These are phyloP conservation scores for Patella ulyssiponensis DNA, from an alignment of 2,888 invertebrate genomes.

Conservation along the genomic window DNA sequence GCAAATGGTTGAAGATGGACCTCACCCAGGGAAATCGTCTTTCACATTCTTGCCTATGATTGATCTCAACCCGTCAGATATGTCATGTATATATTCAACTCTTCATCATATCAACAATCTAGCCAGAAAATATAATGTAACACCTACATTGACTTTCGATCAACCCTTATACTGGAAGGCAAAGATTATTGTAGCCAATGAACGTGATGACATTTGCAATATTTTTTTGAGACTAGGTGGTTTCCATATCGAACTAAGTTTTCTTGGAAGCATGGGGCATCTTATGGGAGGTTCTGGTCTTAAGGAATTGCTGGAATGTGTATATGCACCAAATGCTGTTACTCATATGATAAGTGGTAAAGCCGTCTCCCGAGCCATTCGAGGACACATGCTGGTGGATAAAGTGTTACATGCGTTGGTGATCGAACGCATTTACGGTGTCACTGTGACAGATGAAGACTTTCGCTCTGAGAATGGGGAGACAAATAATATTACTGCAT, in stretches of 20 bases:
- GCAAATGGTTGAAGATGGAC: not conserved
- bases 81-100: not conserved
- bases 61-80: conserved; percentile 1
- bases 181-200: no score
- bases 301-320: not conserved
- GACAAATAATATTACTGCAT: no score
- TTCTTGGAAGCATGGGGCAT: not conserved
- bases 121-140: no score
- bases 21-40: conserved; percentile 18
- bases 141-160: no score
- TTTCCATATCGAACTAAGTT: not conserved
- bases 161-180: no score
- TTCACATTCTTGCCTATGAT: not conserved
- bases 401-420: not conserved
- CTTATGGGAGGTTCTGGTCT: not conserved
- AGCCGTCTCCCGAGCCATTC: not conserved
- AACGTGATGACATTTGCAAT: no score
- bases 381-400: not conserved
- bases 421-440: no score
- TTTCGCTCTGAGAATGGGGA: no score
- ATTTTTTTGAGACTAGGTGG: no score
- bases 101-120: no score
- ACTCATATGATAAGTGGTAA: not conserved
- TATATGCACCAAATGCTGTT: not conserved
- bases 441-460: no score